These are phyloP conservation scores for Periparus ater DNA, from an alignment of 2,797 vertebrate species.

Conservation along the genomic window DNA sequence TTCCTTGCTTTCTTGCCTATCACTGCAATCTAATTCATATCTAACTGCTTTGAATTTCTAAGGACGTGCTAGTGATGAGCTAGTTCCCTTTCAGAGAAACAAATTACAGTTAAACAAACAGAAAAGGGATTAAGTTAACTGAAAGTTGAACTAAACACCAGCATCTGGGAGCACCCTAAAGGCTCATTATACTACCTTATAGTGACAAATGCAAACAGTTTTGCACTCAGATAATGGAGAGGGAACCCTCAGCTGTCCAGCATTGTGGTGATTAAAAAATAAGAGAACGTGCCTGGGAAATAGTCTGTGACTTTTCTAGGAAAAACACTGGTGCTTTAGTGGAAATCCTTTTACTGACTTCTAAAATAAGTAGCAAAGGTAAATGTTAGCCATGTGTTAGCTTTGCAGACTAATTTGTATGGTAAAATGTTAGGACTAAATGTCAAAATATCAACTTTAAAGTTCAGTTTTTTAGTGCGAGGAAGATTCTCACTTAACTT, in stretches of 20 bases:
- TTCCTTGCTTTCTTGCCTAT: conserved; percentile 3
- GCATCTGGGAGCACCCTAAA: conserved; percentile 20
- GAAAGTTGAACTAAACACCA: conserved; percentile 38
- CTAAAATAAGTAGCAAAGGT: neutral
- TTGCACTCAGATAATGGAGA: conserved; percentile 39
- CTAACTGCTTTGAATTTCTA: conserved; percentile 42
- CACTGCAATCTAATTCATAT: conserved; percentile 13
- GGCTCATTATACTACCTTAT: conserved; percentile 17
- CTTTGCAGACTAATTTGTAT: neutral
- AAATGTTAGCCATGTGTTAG: neutral
- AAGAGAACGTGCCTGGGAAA: neutral
- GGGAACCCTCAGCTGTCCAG: conserved; percentile 13
- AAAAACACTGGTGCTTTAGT: neutral
- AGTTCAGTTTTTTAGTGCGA: neutral
- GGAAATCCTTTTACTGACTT: neutral
- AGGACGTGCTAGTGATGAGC: conserved; percentile 26
- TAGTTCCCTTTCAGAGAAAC: conserved; percentile 32
- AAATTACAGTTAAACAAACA: conserved; percentile 40
- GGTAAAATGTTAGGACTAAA: neutral
- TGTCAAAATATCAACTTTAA: neutral
- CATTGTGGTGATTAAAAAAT: conserved; percentile 46
- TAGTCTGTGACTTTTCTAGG: conserved; percentile 13
- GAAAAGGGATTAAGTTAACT: conserved; percentile 26
- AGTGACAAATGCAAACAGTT: conserved; percentile 58
- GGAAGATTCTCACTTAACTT: neutral